Conservation (phyloP, 2,113 vertebrate species). For the Bucco capensis region DNA sequence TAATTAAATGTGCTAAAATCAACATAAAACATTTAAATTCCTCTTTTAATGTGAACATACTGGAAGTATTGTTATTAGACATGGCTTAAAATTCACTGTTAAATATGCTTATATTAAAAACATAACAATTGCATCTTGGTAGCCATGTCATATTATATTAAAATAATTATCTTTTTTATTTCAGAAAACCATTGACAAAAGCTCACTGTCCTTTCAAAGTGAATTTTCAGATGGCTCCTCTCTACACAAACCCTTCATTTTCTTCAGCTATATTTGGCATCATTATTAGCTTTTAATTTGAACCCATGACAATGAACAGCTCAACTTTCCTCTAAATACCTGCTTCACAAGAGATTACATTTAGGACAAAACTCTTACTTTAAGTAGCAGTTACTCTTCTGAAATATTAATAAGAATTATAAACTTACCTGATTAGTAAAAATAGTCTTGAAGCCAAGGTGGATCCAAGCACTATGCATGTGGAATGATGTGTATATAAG, state of each 20-base stretch:
- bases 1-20: not conserved
- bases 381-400: not conserved
- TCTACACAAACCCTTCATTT: not conserved
- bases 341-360: not conserved
- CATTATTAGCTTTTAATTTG: not conserved
- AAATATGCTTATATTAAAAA: not conserved
- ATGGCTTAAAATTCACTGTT: not conserved
- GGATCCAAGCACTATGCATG: not conserved
- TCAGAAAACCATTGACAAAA: not conserved
- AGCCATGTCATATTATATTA: not conserved
- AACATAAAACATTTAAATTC: not conserved
- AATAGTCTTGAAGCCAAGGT: not conserved
- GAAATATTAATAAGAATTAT: not conserved
- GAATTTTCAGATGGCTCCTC: not conserved
- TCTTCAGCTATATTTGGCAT: not conserved
- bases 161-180: not conserved
- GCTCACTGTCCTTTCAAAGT: not conserved
- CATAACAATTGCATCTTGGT: not conserved
- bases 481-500: not conserved
- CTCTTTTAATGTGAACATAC: not conserved
- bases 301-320: not conserved
- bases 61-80: not conserved
- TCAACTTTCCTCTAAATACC: not conserved
- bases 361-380: not conserved
- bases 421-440: not conserved